Conservation (phyloP, 2,797 vertebrate species). For the Gorsachius magnificus region DNA sequence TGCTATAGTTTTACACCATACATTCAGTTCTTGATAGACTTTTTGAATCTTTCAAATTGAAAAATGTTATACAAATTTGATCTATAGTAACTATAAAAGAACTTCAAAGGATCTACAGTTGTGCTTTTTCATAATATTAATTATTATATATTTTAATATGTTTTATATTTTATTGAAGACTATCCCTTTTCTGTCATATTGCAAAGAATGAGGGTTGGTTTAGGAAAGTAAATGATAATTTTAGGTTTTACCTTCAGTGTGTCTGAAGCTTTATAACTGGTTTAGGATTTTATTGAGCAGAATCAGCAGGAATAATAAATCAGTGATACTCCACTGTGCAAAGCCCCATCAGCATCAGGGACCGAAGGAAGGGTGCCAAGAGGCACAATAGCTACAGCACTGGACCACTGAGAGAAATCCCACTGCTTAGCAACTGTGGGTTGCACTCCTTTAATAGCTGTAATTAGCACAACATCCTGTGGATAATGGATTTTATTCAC, state of each 20-base stretch:
- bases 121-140: neutral
- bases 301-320: neutral
- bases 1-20: neutral
- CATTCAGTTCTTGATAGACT: neutral
- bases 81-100: neutral
- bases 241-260: neutral
- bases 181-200: neutral
- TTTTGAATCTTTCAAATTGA: neutral
- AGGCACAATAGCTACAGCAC: neutral
- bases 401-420: neutral
- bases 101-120: neutral
- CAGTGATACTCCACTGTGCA: neutral
- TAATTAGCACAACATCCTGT: neutral
- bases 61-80: neutral
- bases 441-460: neutral
- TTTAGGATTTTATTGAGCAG: neutral
- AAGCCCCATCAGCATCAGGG: neutral
- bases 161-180: neutral
- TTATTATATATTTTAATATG: neutral
- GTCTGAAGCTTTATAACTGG: neutral
- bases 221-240: neutral
- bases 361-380: neutral
- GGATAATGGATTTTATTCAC: slow-evolving; percentile 12
- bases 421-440: neutral
- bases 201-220: neutral